phyloP scores from a whole-genome alignment of 2,888 invertebrate species.

The Minunthozetes semirufus region DNA sequence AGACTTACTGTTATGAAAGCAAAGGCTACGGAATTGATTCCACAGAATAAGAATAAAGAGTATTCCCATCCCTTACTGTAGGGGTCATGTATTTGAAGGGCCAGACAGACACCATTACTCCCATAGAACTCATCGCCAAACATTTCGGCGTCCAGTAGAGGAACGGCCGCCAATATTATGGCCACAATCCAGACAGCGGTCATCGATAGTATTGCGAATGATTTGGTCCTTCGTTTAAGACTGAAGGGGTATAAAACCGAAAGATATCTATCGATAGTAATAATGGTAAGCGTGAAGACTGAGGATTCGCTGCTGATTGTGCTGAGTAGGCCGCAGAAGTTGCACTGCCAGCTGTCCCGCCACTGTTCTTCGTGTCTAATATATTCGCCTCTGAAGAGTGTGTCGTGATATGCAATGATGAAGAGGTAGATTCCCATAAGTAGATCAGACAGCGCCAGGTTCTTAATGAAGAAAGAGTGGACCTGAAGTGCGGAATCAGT shows the following conservation, averaged over 20 bases:
- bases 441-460: constrained; percentile 58
- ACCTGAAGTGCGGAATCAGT: constrained; percentile 27
- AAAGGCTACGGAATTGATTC: constrained; percentile 55
- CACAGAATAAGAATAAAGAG: constrained; percentile 56
- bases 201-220: constrained; percentile 53
- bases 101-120: constrained; percentile 57
- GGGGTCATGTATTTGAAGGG: constrained; percentile 58
- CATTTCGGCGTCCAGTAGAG: constrained; percentile 51
- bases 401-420: constrained; percentile 56
- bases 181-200: constrained; percentile 54
- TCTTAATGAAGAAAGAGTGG: constrained; percentile 58
- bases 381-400: constrained; percentile 54
- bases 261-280: constrained; percentile 42
- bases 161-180: constrained; percentile 52
- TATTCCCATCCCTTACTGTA: constrained; percentile 54
- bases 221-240: constrained; percentile 48
- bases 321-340: constrained; percentile 56
- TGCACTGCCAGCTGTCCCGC: constrained; percentile 56
- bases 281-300: no score
- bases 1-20: constrained; percentile 51
- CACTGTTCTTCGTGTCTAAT: constrained; percentile 56
- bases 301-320: constrained; percentile 45
- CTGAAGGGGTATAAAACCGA: constrained; percentile 57
- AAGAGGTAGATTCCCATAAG: constrained; percentile 60
- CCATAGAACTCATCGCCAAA: constrained; percentile 57